Base-by-base conservation (phyloP, 2,797 vertebrate genomes). In the Notolepis coatsorum region DNA sequence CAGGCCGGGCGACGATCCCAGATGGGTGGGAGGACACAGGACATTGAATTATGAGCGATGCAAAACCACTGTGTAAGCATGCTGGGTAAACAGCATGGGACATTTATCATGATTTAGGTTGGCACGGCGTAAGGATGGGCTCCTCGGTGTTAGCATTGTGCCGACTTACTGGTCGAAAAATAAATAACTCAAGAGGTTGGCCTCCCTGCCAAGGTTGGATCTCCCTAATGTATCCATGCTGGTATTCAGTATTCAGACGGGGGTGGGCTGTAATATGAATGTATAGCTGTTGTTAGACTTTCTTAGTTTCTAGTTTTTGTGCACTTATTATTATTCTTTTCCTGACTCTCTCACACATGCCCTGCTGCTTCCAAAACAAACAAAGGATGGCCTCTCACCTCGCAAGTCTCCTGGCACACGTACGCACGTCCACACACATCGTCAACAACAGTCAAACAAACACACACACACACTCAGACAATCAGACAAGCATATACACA, bases 1-100 rank as follows among this genome's bases (percentile, higher is more conserved):
- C 43, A 46, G 61, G 69, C 60, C 56, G 59, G 39, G 37, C 10
- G 39, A 33, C 10, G 50, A 68, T 88, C 86, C 83, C 85, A 84
- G 80, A 84, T 82, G 78, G 84, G 73, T 63, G 56, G 78, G 62
- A 83, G 57, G 68, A 65, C 51, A 45, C 47, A 50, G 71, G 77
- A 79, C 71, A 54, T 41, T 90, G 82, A 89, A 76, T 84, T 87
- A 86, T 81, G 85, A 86, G 77, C 61, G 76, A 87, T 83, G 70
- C 68, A 85, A 81, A 92, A 85, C 45, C 74, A 82, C 80, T 74
- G 77, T 82, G 65, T 85, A 84, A 88, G 88, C 84, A 78, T 38
- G 58, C 71, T 50, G 50, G 62, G 38, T 7, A 65, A n/a, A 25
- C 37, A 28, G 55, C 69, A 33, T 2, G 15, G 43, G 27, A 15